phyloP scores from a whole-genome alignment of 2,113 vertebrate species.

The Sceloporus tristichus region DNA sequence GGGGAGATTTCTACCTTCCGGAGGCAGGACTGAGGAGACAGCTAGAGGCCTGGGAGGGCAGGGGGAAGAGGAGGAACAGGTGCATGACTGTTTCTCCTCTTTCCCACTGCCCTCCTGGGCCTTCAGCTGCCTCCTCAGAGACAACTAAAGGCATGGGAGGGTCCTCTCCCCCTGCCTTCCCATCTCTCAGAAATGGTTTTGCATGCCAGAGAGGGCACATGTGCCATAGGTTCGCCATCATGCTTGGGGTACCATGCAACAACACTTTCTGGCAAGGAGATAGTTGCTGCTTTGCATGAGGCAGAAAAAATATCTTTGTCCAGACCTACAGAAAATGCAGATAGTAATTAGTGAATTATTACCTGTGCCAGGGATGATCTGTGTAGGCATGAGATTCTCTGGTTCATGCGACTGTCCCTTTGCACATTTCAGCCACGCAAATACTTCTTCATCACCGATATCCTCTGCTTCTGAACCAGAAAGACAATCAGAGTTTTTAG shows the following conservation, averaged over 20 bases:
- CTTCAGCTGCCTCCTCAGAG: no score
- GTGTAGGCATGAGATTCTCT: slow-evolving; percentile 98
- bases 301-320: background rate
- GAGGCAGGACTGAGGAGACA: no score
- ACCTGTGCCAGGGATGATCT: slow-evolving; percentile 99
- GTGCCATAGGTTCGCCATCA: no score
- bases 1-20: no score
- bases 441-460: slow-evolving; percentile 93
- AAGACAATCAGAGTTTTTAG: background rate
- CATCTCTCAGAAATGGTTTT: no score
- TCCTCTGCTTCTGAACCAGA: slow-evolving; percentile 88
- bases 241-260: background rate
- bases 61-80: no score
- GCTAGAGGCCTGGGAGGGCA: no score
- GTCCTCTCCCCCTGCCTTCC: no score
- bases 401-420: slow-evolving; percentile 98
- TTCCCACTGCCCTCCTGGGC: no score
- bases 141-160: no score
- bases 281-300: background rate
- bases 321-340: background rate
- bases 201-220: no score
- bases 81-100: no score
- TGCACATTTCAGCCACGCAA: slow-evolving; percentile 97
- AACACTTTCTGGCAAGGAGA: background rate
- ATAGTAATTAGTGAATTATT: slow-evolving; percentile 57